A percentile compares a stretch with the other conserved stretches of the same genome.
Evolutionary conservation across 2,113 vertebrate species (phyloP).

Genomic region (Cichladusa arquata): DNA sequence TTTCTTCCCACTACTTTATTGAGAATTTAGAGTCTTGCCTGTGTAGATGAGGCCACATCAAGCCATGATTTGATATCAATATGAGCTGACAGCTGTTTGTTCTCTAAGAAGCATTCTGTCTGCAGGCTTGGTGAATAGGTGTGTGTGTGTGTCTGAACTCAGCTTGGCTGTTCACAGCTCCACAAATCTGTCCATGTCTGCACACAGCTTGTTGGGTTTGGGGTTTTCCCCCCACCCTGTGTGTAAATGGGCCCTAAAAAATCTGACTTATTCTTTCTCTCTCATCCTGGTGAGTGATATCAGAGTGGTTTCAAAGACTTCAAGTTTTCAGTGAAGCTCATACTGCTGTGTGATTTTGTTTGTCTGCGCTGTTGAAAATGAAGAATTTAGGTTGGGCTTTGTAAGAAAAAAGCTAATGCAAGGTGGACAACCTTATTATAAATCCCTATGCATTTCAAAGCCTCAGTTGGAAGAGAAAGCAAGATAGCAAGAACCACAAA

Average conservation of each 20-base stretch:
- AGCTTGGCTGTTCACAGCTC: not conserved
- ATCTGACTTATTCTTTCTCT: not conserved
- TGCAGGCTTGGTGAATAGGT: not conserved
- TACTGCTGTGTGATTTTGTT: not conserved
- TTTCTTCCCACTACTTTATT: not conserved
- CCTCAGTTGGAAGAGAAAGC: conserved; percentile 24
- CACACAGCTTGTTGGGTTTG: not conserved
- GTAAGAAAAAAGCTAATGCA: not conserved
- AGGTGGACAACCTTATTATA: conserved; percentile 15
- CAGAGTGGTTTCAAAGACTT: not conserved
- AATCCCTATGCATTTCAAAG: conserved; percentile 7
- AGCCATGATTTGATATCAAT: not conserved
- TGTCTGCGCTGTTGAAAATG: not conserved
- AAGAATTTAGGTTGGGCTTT: conserved; percentile 3
- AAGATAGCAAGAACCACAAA: conserved; percentile 50
- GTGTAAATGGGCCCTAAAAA: not conserved
- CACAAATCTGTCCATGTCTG: not conserved
- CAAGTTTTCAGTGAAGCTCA: not conserved
- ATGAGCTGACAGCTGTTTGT: fast-evolving
- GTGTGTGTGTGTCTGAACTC: not conserved
- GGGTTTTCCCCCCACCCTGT: fast-evolving
- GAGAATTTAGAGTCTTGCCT: not conserved
- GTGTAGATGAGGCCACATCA: not conserved
- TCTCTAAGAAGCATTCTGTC: not conserved
- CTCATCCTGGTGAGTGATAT: not conserved